Base-by-base conservation (phyloP, 2,888 invertebrate species). In the Pterostichus niger region DNA sequence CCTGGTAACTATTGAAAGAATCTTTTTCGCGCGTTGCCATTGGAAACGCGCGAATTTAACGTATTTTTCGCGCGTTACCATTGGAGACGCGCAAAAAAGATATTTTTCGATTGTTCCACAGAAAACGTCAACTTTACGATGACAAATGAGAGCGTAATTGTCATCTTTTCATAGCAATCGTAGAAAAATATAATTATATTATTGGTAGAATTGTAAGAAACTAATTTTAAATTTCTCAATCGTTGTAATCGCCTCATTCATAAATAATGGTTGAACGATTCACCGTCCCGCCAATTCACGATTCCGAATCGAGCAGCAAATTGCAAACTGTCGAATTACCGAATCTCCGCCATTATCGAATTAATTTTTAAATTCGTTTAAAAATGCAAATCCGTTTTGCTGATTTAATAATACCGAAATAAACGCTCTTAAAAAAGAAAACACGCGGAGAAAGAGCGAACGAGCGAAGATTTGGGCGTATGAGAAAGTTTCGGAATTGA, bases 401-500 rank as follows among this genome's bases (percentile, higher is more conserved):
- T 52, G 75, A 75, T 75, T 75, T 75, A 71, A 71, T 71, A 68
- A 71, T 71, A 49, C 49, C 71, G 71, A 71, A 71, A 75, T 75
- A 75, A 75, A 75, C 75, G 75, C 15, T n/a, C n/a, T 52, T 52
- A 75, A 75, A 46, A 75, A 75, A 52, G 75, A 75, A 75, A 75
- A 52, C 52, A 75, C 75, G 31, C 31, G 7, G 64, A 64, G 15
- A 17, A 59, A 31, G 44, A 24, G 71, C 24, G 44, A 24, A 40
- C 11, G 46, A 33, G 17, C 11, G 46, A 31, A 31, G 75, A 13
- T 31, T 49, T 31, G 33, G 52, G 75, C 75, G 77, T 77, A 77
- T 77, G 77, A 77, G 77, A 77, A 77, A 77, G 77, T 77, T 77
- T 77, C 56, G 31, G 77, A 77, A 77, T 77, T 77, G 77, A 77